A percentile compares a stretch with the other conserved stretches of the same genome.
Evolutionary conservation across 37 sponge, comb jelly and placozoan genomes (phyloP).

Genomic region (Oopsacas minuta): DNA sequence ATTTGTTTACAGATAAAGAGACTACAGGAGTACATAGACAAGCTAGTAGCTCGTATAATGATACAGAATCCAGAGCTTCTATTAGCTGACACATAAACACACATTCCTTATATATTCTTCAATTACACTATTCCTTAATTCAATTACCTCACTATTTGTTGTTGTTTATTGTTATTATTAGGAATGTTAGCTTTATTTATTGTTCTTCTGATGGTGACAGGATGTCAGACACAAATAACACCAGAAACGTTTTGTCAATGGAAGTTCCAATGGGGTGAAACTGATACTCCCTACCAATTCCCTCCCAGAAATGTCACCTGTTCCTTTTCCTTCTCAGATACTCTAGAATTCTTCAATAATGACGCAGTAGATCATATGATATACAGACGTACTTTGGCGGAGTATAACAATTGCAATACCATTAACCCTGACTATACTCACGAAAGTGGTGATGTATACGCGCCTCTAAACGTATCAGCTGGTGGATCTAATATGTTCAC

Average conservation of each 20-base stretch:
- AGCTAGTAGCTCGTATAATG: constrained; percentile 32
- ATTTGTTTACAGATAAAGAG: constrained; percentile 25
- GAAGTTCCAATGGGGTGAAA: neutral
- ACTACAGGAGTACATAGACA: constrained; percentile 47
- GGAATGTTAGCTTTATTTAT: too few relatives aligned
- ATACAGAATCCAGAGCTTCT: constrained; percentile 44
- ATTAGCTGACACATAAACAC: neutral
- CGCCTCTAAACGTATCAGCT: too few relatives aligned
- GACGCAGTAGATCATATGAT: neutral
- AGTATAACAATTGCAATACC: neutral
- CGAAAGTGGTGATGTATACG: too few relatives aligned
- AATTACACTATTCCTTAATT: neutral
- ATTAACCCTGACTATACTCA: neutral
- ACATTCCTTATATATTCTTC: neutral
- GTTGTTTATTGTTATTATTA: too few relatives aligned
- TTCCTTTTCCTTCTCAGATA: neutral
- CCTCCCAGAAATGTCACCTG: neutral
- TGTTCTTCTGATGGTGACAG: too few relatives aligned
- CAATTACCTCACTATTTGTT: too few relatives aligned
- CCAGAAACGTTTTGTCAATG: too few relatives aligned
- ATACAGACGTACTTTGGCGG: neutral
- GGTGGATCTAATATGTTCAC: too few relatives aligned
- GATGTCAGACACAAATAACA: too few relatives aligned
- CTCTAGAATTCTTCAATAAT: neutral
- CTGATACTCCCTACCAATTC: neutral